Percentiles rank a stretch among this genome's conserved stretches.
Evolutionary conservation across 2,797 vertebrate genomes (phyloP).

Genomic region (Philypnodon macrostomus): DNA sequence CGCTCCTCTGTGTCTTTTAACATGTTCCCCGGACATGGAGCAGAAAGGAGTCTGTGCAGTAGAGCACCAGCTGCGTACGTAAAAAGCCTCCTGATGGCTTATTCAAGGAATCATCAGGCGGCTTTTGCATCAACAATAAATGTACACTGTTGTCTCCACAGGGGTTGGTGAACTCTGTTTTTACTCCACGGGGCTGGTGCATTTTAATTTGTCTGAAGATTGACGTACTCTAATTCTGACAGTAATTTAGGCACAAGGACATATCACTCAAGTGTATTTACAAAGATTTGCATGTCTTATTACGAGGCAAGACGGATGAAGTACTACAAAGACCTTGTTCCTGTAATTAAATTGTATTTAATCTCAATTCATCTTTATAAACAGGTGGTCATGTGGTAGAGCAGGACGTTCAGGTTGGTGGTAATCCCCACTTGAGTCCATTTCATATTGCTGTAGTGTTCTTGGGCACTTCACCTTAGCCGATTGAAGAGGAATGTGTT

Average conservation of each 20-base stretch:
- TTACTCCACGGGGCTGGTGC: slow-evolving; percentile 22
- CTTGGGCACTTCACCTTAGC: too few relatives aligned
- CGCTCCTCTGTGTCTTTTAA: slow-evolving; percentile 58
- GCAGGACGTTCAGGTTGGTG: too few relatives aligned
- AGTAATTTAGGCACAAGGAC: slow-evolving; percentile 12
- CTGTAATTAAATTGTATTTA: too few relatives aligned
- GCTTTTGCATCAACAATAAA: slow-evolving; percentile 53
- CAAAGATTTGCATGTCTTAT: slow-evolving; percentile 13
- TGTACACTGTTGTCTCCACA: slow-evolving; percentile 19
- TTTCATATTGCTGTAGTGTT: too few relatives aligned
- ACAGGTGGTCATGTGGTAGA: too few relatives aligned
- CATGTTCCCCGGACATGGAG: slow-evolving; percentile 48
- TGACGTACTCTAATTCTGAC: slow-evolving; percentile 7
- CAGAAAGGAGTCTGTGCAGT: slow-evolving; percentile 8
- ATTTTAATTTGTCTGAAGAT: slow-evolving; percentile 7
- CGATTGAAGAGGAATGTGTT: too few relatives aligned
- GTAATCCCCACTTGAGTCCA: too few relatives aligned
- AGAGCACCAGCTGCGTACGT: slow-evolving; percentile 49
- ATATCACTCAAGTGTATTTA: slow-evolving; percentile 1
- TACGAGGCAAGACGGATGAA: too few relatives aligned
- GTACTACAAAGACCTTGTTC: too few relatives aligned
- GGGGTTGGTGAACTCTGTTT: slow-evolving; percentile 33
- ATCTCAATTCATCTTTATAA: too few relatives aligned
- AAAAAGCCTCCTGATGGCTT: slow-evolving; percentile 54
- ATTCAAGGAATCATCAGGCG: slow-evolving; percentile 61